phyloP scores from a whole-genome alignment of 2,797 vertebrate species.

The Pipistrellus kuhlii region DNA sequence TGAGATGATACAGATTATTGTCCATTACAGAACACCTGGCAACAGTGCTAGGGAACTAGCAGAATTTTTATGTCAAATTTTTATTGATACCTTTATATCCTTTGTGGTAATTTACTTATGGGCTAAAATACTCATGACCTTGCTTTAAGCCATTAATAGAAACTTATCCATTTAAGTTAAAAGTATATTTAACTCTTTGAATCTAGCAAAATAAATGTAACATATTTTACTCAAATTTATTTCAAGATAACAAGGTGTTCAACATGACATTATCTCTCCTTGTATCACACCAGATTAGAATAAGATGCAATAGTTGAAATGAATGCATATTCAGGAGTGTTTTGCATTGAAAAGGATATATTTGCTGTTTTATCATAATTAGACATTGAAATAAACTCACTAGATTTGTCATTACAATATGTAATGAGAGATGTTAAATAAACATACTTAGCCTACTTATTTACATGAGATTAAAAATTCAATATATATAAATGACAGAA shows the following conservation, averaged over 20 bases:
- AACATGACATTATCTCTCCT: not conserved
- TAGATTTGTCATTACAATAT: not conserved
- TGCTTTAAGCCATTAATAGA: not conserved
- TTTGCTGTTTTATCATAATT: not conserved
- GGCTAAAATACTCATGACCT: not conserved
- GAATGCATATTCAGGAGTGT: not conserved
- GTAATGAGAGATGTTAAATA: not conserved
- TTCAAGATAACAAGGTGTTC: not conserved
- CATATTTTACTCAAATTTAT: not conserved
- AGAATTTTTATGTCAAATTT: not conserved
- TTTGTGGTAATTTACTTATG: not conserved
- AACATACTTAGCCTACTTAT: not conserved
- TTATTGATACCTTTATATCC: not conserved
- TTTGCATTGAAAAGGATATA: not conserved
- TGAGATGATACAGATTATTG: not conserved
- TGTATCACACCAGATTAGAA: not conserved
- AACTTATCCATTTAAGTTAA: not conserved
- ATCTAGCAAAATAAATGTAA: not conserved
- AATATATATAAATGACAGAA: not conserved
- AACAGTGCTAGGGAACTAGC: not conserved
- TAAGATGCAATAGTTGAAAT: not conserved
- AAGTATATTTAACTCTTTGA: not conserved
- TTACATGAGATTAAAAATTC: not conserved
- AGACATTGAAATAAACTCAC: conserved; percentile 31
- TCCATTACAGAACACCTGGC: not conserved